Evolutionary conservation across 2,113 vertebrate species (phyloP), one percentile per base, ranked within the genome.

Genomic region (Sarotherodon lohbergeri): DNA sequence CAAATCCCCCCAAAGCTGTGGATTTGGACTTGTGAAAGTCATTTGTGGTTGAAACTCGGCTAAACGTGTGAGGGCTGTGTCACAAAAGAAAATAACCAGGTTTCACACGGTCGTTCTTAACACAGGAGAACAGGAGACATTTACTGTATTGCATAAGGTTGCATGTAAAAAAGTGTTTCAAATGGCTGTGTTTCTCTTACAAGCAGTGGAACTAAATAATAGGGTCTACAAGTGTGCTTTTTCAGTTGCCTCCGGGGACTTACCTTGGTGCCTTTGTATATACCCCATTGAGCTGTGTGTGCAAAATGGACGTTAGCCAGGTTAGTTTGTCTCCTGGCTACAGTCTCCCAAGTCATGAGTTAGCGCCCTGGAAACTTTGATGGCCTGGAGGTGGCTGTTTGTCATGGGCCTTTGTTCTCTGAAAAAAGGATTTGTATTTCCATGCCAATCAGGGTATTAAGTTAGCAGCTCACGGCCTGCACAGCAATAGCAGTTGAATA

Each of bases 291-390:
- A 71, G 73, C 80, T 81, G 52, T 78, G 32, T 59, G 73, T 13
- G 19, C 71, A 76, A 46, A 86, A 82, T 89, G 85, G 39, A 71
- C 4, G 2, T 29, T 57, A 85, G 86, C 82, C 90, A 90, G 22
- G 36, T 82, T 41, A 57, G 81, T 73, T 66, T 36, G 84, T 93
- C 56, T 78, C 82, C 84, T 90, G 84, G 90, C 80, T 91, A 85
- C 89, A 54, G 88, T 86, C 43, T 85, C 79, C 55, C 71, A 61
- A 63, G 66, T 89, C 83, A 84, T 68, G 39, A 86, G 17, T 89
- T 80, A 86, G 81, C 39, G 3, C 63, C 43, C 57, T 76, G 19
- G 9, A 55, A 81, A 85, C 80, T 59, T 43, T 84, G 80, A 84
- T 82, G 59, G 59, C 82, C 78, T 81, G 82, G 59, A 41, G 80